A percentile compares a stretch with the other conserved stretches of the same genome.
Evolutionary conservation across 2,888 invertebrate genomes (phyloP).

Genomic region (Deilephila porcellus): DNA sequence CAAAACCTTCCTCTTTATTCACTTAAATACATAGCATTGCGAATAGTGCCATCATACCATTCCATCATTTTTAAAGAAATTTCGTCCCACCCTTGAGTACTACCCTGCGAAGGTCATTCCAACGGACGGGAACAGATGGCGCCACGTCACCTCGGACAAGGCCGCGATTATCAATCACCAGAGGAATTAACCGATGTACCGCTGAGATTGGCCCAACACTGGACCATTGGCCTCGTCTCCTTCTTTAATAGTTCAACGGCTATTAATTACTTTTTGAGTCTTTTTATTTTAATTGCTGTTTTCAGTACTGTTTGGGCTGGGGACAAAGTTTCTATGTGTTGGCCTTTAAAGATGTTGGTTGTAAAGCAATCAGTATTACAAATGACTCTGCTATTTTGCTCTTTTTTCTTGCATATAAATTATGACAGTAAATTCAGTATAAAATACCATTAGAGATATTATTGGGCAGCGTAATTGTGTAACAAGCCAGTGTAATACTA

Average conservation of each 20-base stretch:
- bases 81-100: background rate
- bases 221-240: background rate
- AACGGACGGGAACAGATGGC: constrained; percentile 46
- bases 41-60: too few species aligned
- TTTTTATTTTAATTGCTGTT: background rate
- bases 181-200: constrained; percentile 33
- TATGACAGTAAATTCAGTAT: too few species aligned
- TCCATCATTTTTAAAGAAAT: too few species aligned
- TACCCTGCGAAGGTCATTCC: constrained; percentile 32
- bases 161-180: constrained; percentile 39
- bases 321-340: background rate
- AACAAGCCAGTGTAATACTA: too few species aligned
- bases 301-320: background rate
- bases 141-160: constrained; percentile 40
- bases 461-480: too few species aligned
- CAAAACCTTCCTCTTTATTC: too few species aligned
- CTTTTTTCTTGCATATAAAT: too few species aligned
- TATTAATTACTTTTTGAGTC: constrained; percentile 23
- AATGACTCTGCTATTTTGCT: too few species aligned
- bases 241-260: constrained; percentile 10
- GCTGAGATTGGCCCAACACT: constrained; percentile 30
- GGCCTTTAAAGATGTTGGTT: too few species aligned
- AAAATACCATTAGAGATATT: too few species aligned
- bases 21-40: too few species aligned
- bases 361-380: too few species aligned